Percentiles rank a stretch among this genome's conserved stretches.
These are phyloP conservation scores for Bactericera cockerelli DNA, from an alignment of 1,140 invertebrate species.

Conservation along the genomic window DNA sequence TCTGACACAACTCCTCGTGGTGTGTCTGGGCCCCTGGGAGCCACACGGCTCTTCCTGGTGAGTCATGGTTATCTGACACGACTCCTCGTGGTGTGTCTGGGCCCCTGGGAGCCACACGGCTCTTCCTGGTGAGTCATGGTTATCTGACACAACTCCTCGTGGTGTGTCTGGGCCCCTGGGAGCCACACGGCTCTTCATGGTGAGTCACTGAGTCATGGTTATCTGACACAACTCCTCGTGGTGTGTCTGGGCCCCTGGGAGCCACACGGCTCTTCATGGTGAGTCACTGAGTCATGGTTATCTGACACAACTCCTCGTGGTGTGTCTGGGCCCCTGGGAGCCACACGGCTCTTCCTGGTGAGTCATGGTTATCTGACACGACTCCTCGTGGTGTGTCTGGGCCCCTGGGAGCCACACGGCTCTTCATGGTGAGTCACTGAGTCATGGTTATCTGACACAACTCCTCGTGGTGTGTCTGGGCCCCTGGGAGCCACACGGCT, in stretches of 20 bases:
- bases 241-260: not conserved
- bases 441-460: not conserved
- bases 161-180: not conserved
- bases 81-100: not conserved
- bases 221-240: not conserved
- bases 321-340: not conserved
- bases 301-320: not conserved
- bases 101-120: not conserved
- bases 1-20: constrained; percentile 3
- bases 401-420: not conserved
- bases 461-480: not conserved
- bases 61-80: not conserved
- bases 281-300: not conserved
- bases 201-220: not conserved
- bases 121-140: not conserved
- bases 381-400: not conserved
- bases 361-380: not conserved
- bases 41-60: not conserved
- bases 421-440: not conserved
- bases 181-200: not conserved
- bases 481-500: not conserved
- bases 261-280: not conserved
- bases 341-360: not conserved
- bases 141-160: not conserved
- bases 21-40: not conserved